These are phyloP conservation scores for Micrastur ruficollis DNA, from an alignment of 2,797 vertebrate genomes.

Conservation along the genomic window DNA sequence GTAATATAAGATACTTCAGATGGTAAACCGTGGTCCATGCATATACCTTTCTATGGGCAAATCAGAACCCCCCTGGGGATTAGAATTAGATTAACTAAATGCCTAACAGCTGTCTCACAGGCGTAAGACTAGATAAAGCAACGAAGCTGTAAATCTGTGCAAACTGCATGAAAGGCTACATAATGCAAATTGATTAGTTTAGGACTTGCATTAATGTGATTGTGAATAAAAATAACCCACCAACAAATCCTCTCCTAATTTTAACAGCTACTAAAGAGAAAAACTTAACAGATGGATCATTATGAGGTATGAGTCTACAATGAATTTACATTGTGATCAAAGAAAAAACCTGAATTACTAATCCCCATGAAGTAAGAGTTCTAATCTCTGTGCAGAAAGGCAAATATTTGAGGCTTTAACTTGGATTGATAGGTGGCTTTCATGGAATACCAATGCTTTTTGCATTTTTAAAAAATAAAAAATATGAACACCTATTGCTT, in stretches of 20 bases:
- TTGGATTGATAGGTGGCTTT: not conserved
- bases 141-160: slow-evolving; percentile 76
- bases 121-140: slow-evolving; percentile 73
- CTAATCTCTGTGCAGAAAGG: slow-evolving; percentile 47
- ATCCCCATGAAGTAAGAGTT: slow-evolving; percentile 64
- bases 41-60: slow-evolving; percentile 55
- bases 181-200: slow-evolving; percentile 79
- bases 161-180: slow-evolving; percentile 71
- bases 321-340: slow-evolving; percentile 77
- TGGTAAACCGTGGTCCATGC: not conserved
- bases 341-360: slow-evolving; percentile 74
- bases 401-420: slow-evolving; percentile 49
- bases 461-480: not conserved
- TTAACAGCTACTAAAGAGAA: slow-evolving; percentile 76
- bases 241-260: slow-evolving; percentile 85
- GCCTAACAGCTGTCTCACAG: slow-evolving; percentile 74
- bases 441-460: slow-evolving; percentile 1
- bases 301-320: slow-evolving; percentile 64
- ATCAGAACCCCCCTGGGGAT: slow-evolving; percentile 43
- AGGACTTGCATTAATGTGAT: slow-evolving; percentile 74
- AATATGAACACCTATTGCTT: not conserved
- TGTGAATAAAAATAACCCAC: slow-evolving; percentile 76
- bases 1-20: not conserved
- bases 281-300: slow-evolving; percentile 74
- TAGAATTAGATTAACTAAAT: slow-evolving; percentile 76